Conservation (phyloP, 2,797 vertebrate genomes). For the Chelonia mydas region DNA sequence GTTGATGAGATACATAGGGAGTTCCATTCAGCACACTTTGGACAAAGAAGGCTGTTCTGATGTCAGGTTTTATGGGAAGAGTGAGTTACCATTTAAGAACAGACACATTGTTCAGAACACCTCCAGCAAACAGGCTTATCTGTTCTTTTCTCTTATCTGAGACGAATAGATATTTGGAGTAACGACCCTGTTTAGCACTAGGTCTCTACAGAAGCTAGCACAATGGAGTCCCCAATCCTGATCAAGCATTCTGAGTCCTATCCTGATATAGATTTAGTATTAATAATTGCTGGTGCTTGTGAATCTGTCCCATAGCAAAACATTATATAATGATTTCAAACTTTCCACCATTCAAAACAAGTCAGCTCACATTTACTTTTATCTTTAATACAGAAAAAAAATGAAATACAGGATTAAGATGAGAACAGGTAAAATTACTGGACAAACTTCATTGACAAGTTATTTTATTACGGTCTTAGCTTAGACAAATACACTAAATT, state of each 20-base stretch:
- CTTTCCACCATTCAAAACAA: no score
- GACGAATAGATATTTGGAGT: not conserved
- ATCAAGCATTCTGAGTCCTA: not conserved
- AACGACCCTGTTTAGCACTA: not conserved
- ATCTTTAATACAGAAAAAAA: not conserved
- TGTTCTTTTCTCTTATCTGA: not conserved
- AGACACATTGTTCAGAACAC: not conserved
- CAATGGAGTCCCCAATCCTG: not conserved
- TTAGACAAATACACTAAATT: not conserved
- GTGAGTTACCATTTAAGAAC: not conserved
- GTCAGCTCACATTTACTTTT: not conserved
- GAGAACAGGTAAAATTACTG: not conserved
- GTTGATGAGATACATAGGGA: not conserved
- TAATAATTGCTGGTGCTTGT: not conserved
- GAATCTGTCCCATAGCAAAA: no score
- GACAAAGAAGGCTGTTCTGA: not conserved
- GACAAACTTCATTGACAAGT: not conserved
- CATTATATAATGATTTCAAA: not conserved
- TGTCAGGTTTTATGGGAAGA: not conserved
- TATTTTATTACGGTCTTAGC: not conserved
- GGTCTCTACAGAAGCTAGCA: not conserved
- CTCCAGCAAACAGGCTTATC: not conserved
- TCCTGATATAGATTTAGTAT: not conserved
- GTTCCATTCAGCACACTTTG: not conserved
- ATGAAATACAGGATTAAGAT: not conserved